phyloP scores from a whole-genome alignment of 2,888 invertebrate genomes.

The Agrenia bidenticulata region DNA sequence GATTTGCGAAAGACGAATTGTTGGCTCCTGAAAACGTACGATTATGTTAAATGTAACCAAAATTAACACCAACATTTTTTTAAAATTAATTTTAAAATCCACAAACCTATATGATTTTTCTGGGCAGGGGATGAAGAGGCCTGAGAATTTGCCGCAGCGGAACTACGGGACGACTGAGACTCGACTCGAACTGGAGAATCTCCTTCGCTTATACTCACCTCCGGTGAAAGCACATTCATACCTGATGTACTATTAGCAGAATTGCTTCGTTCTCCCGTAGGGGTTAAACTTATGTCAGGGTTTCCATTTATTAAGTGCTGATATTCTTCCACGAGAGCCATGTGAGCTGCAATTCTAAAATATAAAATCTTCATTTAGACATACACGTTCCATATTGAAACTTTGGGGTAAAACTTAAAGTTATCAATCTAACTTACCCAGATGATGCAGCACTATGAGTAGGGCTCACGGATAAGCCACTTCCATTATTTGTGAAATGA shows the following conservation, averaged over 20 bases:
- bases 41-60: no score
- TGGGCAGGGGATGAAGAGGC: constrained; percentile 23
- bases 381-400: no score
- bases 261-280: constrained; percentile 47
- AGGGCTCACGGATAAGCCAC: constrained; percentile 41
- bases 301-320: constrained; percentile 53
- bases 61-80: no score
- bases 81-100: neutral
- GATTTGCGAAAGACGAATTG: constrained; percentile 33
- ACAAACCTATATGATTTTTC: constrained; percentile 12
- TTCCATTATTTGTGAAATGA: constrained; percentile 33
- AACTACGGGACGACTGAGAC: constrained; percentile 41
- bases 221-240: constrained; percentile 52
- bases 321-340: constrained; percentile 52
- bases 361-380: neutral
- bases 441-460: constrained; percentile 40
- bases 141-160: constrained; percentile 37
- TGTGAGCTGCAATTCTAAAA: constrained; percentile 50
- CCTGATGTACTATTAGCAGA: constrained; percentile 49
- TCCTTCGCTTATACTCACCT: constrained; percentile 52
- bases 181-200: constrained; percentile 52
- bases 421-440: constrained; percentile 33
- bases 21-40: neutral
- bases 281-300: constrained; percentile 49
- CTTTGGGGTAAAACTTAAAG: neutral